Evolutionary conservation across 2,888 invertebrate genomes (phyloP), one percentile per base, ranked within the genome.

Genomic region (Exocentrus adspersus): DNA sequence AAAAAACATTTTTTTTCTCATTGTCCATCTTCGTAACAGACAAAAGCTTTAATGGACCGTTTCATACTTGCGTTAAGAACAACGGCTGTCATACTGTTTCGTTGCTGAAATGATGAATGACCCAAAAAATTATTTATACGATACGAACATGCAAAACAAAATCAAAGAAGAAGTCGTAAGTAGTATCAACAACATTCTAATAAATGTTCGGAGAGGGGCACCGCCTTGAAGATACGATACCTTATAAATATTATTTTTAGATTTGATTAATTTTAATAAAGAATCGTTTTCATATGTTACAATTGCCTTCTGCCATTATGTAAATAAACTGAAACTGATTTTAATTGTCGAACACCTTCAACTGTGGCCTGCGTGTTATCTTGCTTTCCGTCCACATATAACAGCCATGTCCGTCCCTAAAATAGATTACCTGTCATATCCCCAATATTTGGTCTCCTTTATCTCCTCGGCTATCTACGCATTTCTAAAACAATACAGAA

Each of bases 401-500:
- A 54, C 43, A 43, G 54, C 43, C 42, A 28, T 30, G 54, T 54
- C 43, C 54, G 28, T 53, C 53, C 53, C 41, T 53, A 53, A 43
- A 54, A 30, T 54, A 54, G 59, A 48, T 59, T 28, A 24, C 43
- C 59, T 24, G 59, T 50, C 50, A 61, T 60, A 67, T 58, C 69
- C 70, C 70, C 72, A 76, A 76, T 77, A 77, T 77, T 76, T 76
- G 75, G 76, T 75, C 73, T 73, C 62, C 64, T 66, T 71, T 78
- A 79, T 79, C 79, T 74, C 70, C 69, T 62, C 69, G 72, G 70
- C 68, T 73, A 77, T 77, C 77, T 76, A 70, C 70, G 73, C 67
- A 70, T 74, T 76, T 76, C 74, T 77, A 75, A 79, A 82, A 81
- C 80, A 81, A 81, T 81, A 81, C 80, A 76, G 77, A 80, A 80